Conservation (phyloP, 1,140 invertebrate species). For the Philopotamus ludificatus region DNA sequence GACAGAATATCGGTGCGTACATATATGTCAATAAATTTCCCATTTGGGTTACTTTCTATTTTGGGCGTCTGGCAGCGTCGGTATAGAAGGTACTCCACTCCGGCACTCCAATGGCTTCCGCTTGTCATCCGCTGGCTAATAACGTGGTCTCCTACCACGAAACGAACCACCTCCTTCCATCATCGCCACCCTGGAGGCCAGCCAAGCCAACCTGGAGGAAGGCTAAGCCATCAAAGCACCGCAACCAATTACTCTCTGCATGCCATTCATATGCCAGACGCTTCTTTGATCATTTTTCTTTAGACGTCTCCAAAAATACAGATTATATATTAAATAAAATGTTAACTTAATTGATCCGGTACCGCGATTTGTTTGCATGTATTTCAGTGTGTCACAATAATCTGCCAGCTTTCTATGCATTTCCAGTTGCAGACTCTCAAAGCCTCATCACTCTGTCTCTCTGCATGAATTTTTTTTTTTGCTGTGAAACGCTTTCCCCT, state of each 20-base stretch:
- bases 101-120: conserved; percentile 14
- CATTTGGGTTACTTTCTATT: background rate
- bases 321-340: too few relatives aligned
- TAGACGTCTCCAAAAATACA: conserved; percentile 25
- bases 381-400: too few relatives aligned
- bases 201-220: background rate
- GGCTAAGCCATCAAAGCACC: background rate
- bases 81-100: background rate
- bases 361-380: conserved; percentile 13
- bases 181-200: background rate
- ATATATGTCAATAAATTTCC: background rate
- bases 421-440: conserved; percentile 36
- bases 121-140: conserved; percentile 15
- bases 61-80: background rate
- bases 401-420: conserved; percentile 29
- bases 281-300: conserved; percentile 17
- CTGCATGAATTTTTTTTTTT: conserved; percentile 15
- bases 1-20: too few relatives aligned
- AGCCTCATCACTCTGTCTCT: conserved; percentile 17
- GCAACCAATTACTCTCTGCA: conserved; percentile 10
- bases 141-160: conserved; percentile 18
- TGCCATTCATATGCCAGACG: background rate
- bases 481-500: conserved; percentile 33
- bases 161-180: conserved; percentile 15
- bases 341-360: conserved; percentile 28